phyloP scores from a whole-genome alignment of 2,113 vertebrate species.

The Pipra filicauda region DNA sequence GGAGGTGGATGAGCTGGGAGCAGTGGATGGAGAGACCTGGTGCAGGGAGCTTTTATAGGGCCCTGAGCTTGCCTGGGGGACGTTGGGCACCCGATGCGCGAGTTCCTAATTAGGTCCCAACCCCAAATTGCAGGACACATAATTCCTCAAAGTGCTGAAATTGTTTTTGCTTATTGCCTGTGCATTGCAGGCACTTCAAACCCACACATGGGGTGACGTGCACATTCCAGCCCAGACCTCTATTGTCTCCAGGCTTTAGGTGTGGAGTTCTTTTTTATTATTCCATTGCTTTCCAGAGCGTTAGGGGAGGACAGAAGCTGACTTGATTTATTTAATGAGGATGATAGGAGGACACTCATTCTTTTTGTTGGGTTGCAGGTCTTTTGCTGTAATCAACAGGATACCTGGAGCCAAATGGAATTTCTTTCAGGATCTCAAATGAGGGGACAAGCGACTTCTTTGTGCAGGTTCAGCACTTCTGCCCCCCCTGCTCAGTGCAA shows the following conservation, averaged over 20 bases:
- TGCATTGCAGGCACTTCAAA: background rate
- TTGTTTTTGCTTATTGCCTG: background rate
- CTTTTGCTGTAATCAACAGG: background rate
- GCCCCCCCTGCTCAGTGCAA: background rate
- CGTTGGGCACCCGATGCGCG: accelerated
- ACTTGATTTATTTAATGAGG: background rate
- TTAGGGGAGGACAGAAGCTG: background rate
- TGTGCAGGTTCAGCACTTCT: background rate
- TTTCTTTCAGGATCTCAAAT: background rate
- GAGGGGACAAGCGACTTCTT: background rate
- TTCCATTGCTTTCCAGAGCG: background rate
- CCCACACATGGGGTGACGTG: background rate
- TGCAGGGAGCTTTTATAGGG: slow-evolving; percentile 5
- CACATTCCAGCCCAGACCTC: background rate
- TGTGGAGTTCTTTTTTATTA: background rate
- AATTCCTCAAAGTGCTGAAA: slow-evolving; percentile 25
- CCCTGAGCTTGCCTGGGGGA: background rate
- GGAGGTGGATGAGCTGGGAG: background rate
- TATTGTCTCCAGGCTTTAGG: background rate
- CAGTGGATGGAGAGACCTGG: background rate
- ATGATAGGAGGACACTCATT: background rate
- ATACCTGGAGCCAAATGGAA: background rate
- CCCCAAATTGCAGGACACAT: slow-evolving; percentile 21
- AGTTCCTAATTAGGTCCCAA: slow-evolving; percentile 17
- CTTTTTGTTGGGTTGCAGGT: background rate